These are phyloP conservation scores for Phoenicopterus ruber DNA, from an alignment of 2,113 vertebrate species.

Conservation along the genomic window DNA sequence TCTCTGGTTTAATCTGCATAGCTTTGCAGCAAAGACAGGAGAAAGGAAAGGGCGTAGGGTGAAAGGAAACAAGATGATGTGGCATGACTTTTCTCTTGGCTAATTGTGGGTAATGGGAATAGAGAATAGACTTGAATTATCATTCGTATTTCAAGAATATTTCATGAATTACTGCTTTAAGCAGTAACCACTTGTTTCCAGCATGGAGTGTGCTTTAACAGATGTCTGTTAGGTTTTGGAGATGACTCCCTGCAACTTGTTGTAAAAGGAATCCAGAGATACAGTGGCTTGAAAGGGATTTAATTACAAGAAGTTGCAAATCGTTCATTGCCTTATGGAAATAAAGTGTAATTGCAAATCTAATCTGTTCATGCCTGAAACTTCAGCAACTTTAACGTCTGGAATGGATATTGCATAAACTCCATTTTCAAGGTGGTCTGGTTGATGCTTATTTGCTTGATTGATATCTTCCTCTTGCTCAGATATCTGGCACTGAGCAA, in stretches of 20 bases:
- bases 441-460: neutral
- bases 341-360: neutral
- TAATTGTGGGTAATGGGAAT: neutral
- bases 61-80: neutral
- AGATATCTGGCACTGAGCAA: neutral
- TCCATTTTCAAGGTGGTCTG: neutral
- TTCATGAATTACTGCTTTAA: neutral
- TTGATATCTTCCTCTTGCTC: neutral
- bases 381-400: neutral
- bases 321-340: neutral
- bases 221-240: neutral
- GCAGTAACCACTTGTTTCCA: neutral
- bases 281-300: neutral
- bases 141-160: neutral
- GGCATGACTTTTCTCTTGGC: neutral
- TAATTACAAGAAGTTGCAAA: neutral
- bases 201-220: neutral
- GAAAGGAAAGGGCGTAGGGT: neutral
- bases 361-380: neutral
- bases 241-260: neutral
- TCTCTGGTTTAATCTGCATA: neutral
- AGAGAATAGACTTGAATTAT: neutral
- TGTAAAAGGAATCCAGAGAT: neutral
- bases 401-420: neutral
- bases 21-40: neutral